These are phyloP conservation scores for Muntiacus muntjak DNA, from an alignment of 2,113 vertebrate genomes.

Conservation along the genomic window DNA sequence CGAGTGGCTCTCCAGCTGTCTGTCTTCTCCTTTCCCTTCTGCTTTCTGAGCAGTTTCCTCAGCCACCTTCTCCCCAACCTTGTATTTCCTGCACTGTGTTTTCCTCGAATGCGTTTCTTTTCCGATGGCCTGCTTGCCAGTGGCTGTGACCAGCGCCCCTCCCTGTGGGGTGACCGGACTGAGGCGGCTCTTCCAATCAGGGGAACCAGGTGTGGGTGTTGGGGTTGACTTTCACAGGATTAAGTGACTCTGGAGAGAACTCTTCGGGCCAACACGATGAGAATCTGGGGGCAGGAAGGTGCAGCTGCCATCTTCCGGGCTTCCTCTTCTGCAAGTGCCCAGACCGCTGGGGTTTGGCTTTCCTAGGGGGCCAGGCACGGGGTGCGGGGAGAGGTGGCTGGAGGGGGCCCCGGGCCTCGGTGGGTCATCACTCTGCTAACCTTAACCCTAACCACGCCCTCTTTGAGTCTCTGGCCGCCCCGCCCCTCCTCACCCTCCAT, in stretches of 20 bases:
- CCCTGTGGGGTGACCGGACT: not conserved
- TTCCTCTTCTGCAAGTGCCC: not conserved
- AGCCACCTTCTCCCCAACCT: not conserved
- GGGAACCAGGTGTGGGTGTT: not conserved
- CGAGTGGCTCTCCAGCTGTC: not conserved
- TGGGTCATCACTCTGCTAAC: no score
- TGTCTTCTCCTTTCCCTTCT: not conserved
- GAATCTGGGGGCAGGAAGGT: not conserved
- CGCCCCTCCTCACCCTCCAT: not conserved
- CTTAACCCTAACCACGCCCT: not conserved
- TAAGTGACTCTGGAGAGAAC: not conserved
- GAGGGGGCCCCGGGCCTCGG: not conserved
- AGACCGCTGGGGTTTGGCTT: accelerated
- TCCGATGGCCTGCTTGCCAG: not conserved
- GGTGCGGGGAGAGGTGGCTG: not conserved
- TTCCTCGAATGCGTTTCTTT: not conserved
- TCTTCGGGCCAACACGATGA: not conserved
- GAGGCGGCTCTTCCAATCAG: not conserved
- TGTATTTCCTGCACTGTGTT: not conserved
- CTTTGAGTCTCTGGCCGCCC: accelerated
- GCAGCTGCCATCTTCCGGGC: not conserved
- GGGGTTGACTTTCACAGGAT: not conserved
- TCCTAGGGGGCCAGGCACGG: not conserved
- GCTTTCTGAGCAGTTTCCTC: not conserved
- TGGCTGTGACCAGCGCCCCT: not conserved